Percentiles rank a stretch among this genome's conserved stretches.
Evolutionary conservation across 92 coral and sea anemone genomes (phyloP).

Genomic region (Siderastrea siderea): DNA sequence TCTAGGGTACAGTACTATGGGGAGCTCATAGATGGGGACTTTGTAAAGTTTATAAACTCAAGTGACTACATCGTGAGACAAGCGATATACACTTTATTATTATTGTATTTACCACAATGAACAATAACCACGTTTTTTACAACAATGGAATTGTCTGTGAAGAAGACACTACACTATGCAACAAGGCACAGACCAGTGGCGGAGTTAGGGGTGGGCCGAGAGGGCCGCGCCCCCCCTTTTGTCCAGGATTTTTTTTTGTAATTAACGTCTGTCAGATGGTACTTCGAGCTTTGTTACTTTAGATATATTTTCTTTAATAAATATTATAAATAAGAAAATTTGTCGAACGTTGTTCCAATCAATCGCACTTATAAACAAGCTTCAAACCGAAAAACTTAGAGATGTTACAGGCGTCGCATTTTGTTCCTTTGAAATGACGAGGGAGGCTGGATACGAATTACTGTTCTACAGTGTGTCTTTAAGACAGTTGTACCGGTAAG

Average conservation of each 20-base stretch:
- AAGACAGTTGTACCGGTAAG: too few species aligned
- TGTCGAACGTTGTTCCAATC: neutral
- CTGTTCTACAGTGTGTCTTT: neutral
- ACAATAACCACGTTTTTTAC: too few species aligned
- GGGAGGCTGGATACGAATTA: neutral
- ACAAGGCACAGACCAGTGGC: neutral
- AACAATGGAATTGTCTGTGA: too few species aligned
- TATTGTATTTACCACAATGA: too few species aligned
- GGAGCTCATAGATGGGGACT: too few species aligned
- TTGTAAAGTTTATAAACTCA: too few species aligned
- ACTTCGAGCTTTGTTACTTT: neutral
- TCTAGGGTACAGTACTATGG: too few species aligned
- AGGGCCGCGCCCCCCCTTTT: constrained; percentile 9
- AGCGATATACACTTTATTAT: too few species aligned
- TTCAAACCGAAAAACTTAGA: neutral
- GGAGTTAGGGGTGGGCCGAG: neutral
- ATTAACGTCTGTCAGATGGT: neutral
- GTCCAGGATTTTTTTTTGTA: neutral
- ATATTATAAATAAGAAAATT: neutral
- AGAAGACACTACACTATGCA: too few species aligned
- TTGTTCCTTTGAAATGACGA: neutral
- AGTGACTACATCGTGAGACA: too few species aligned
- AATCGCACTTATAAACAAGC: neutral
- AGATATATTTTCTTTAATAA: neutral
- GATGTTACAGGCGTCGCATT: neutral